Percentiles rank a stretch among this genome's conserved stretches.
phyloP scores from a whole-genome alignment of 1,140 invertebrate species.

The Sitobion miscanthi region DNA sequence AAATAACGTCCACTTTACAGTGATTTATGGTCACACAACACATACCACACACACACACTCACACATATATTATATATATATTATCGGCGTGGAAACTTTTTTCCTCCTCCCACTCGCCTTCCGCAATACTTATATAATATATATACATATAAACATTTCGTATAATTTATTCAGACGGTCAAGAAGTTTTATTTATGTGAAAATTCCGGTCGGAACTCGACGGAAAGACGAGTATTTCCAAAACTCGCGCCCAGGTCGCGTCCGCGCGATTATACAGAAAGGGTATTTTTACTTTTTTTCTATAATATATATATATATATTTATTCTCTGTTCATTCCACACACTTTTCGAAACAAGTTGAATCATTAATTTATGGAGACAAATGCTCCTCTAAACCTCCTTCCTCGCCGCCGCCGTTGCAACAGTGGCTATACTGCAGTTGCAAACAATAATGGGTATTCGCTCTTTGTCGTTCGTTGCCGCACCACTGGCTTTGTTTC shows the following conservation, averaged over 20 bases:
- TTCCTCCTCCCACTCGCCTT: background rate
- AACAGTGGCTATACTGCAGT: background rate
- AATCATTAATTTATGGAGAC: slow-evolving; percentile 44
- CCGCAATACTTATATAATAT: background rate
- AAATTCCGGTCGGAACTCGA: background rate
- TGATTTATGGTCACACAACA: background rate
- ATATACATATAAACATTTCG: background rate
- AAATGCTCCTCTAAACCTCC: background rate
- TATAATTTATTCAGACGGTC: slow-evolving; percentile 49
- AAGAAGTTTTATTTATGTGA: slow-evolving; percentile 49
- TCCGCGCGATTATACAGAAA: background rate
- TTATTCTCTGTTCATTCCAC: background rate
- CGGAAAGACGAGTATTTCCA: slow-evolving; percentile 25
- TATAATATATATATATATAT: background rate
- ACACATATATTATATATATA: background rate
- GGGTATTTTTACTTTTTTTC: background rate
- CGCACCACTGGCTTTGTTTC: slow-evolving; percentile 26
- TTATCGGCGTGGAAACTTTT: slow-evolving; percentile 13
- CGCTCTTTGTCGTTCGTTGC: slow-evolving; percentile 1
- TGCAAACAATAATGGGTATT: slow-evolving; percentile 23
- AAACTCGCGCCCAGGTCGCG: background rate
- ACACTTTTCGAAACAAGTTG: background rate
- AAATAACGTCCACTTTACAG: slow-evolving; percentile 25
- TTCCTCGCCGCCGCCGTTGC: background rate
- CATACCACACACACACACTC: background rate